Evolutionary conservation across 2,797 vertebrate genomes (phyloP), one percentile per base, ranked within the genome.

Genomic region (Intellagama lesueurii): DNA sequence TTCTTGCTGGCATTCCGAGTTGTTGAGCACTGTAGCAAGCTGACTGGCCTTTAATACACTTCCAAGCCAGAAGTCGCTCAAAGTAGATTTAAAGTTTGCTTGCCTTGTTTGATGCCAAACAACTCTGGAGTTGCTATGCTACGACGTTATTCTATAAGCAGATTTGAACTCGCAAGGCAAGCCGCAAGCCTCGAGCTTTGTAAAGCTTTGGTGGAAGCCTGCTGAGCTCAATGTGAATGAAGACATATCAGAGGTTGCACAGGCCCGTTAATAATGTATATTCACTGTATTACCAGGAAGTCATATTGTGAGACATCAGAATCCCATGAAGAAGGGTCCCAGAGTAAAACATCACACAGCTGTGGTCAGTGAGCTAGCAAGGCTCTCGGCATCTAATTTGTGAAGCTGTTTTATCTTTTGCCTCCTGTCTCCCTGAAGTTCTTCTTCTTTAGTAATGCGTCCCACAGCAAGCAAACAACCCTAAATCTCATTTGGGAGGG

Each of bases 261-360:
- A 82, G 68, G 26, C 79, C 44, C 66, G 89, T 93, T 88, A 90
- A 86, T 91, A 91, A 89, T 88, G 85, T 7, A 87, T 90, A 72
- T 88, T 84, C 89, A 86, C 12, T 82, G 24, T 88, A 91, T 75
- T 90, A 89, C 12, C 56, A 92, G 83, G 79, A 88, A 30, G 79
- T 81, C 90, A 88, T 86, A 91, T 89, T 89, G 84, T 88, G 81
- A 94, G 93, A 91, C 52, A 92, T 87, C 87, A 96, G 75, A 90
- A 91, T 32, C 47, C 84, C 14, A 14, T 56, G 87, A 91, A 93
- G 88, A 93, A 68, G 8, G 19, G 35, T 81, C 40, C 72, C 30
- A 73, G 88, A 30, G 80, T 47, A 88, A 93, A 95, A 77, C 68
- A 93, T 87, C 88, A 89, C 35, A 80, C 2, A 83, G 6, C 17